Base-by-base conservation (phyloP, 2,797 vertebrate species). In the Euthynnus affinis region DNA sequence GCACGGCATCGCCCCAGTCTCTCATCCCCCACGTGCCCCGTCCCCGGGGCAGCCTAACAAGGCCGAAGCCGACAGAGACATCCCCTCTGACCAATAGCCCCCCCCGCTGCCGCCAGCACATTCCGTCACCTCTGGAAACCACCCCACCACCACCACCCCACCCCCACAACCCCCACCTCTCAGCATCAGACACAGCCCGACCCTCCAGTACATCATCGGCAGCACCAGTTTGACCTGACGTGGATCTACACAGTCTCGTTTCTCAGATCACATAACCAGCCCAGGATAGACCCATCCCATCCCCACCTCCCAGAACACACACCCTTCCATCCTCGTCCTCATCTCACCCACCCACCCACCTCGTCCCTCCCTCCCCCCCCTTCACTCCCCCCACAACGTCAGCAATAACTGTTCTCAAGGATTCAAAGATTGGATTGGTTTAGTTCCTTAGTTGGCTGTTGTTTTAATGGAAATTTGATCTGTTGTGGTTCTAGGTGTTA, bases 11-110 rank as follows among this genome's bases (percentile, higher is more conserved):
- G 93, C 97, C 87, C 95, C 97, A 0, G 96, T 97, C 83, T 96
- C 97, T 81, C 97, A 97, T 87, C 95, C 95, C 1, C 95, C 95
- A 62, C 96, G 96, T 37, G 96, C 97, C 89, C 97, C 97, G 27
- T 97, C 97, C 76, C 97, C 97, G 3, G 96, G 96, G 94, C 96
- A 97, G 82, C 96, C 96, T 3, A 95, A 94, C 81, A 98, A 98
- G 95, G 95, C 96, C 65, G 97, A 98, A 93, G 94, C 96, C 83
- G 97, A 98, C 96, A 98, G 97, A 97, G 97, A 98, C 93, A 96
- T 97, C 93, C 95, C 97, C 85, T 96, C 97, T 79, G 97, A 98
- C 95, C 97, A 98, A 95, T 98, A 98, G 95, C 96, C 94, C 92
- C 91, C 63, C 81, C 78, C 71, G 84, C 84, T 64, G 61, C 71